Conservation (phyloP, 1,140 invertebrate species). For the Ericerus pela region DNA sequence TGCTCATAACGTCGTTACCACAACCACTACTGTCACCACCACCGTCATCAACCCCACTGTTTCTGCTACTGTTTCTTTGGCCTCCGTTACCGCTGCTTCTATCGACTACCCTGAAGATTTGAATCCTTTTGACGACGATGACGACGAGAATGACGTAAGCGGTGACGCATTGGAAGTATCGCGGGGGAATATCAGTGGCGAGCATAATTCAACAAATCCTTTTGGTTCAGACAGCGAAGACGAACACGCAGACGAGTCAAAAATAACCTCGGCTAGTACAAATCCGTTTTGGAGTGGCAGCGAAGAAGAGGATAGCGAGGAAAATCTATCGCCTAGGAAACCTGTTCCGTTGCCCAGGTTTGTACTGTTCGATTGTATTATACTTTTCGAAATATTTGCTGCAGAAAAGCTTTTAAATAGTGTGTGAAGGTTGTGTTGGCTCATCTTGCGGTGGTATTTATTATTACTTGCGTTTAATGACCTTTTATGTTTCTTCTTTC, state of each 20-base stretch:
- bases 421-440: no score
- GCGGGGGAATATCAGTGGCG: no score
- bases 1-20: no score
- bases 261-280: conserved; percentile 25
- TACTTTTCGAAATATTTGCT: no score
- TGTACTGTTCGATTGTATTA: no score
- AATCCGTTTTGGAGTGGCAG: conserved; percentile 59
- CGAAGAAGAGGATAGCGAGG: conserved; percentile 28
- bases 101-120: conserved; percentile 53
- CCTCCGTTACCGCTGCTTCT: no score
- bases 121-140: conserved; percentile 60
- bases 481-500: no score
- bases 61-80: neutral
- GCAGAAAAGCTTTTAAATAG: no score
- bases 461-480: no score
- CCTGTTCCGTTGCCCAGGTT: conserved; percentile 23
- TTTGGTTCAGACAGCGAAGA: conserved; percentile 52
- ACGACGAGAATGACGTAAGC: conserved; percentile 36
- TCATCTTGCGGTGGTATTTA: no score
- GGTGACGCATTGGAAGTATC: no score
- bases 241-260: conserved; percentile 26
- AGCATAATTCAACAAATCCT: conserved; percentile 41
- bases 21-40: neutral
- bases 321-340: neutral
- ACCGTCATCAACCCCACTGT: neutral